Evolutionary conservation across 2,113 vertebrate genomes (phyloP), one percentile per base, ranked within the genome.

Genomic region (Saimiri boliviensis): DNA sequence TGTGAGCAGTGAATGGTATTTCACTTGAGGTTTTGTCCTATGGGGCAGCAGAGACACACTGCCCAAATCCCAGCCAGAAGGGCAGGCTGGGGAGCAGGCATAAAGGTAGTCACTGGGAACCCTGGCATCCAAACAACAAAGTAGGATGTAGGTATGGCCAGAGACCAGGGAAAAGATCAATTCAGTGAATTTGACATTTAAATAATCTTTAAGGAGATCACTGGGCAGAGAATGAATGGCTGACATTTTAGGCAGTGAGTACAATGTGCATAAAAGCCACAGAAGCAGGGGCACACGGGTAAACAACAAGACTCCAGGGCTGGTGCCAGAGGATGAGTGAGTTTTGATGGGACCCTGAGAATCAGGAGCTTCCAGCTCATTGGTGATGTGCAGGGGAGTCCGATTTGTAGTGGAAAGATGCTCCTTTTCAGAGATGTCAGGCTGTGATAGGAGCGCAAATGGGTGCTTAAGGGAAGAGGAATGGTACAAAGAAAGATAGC

Each of bases 401-500:
- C 23, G 14, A 30, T 8, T 5, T 17, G n/a, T 12, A 77, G 37
- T 8, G 32, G 32, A 14, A 49, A 60, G 45, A 77, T 8, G 6
- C 1, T 12, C 14, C 4, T 9, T 4, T 42, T 37, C 42, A 6
- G 27, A 14, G 32, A 45, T 1, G 6, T 42, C 42, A 14, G 0
- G 32, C 12, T 20, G 17, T 25, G 30, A 30, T 19, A 60, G 23
- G 13, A 58, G 23, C 42, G 14, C 13, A 37, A 4, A 19, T 23
- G 32, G 8, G 47, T 23, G 3, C 45, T 40, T 56, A 79, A n/a
- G 10, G n/a, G 58, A 81, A 42, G 37, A 56, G 32, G 2, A 58
- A 25, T 21, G 32, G n/a, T 45, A 19, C 47, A 8, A 6, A 71
- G 42, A 25, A 47, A 77, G 13, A 32, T 0, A 10, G 12, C 63